Evolutionary conservation across 2,797 vertebrate genomes (phyloP).

Genomic region (Thaleichthys pacificus): DNA sequence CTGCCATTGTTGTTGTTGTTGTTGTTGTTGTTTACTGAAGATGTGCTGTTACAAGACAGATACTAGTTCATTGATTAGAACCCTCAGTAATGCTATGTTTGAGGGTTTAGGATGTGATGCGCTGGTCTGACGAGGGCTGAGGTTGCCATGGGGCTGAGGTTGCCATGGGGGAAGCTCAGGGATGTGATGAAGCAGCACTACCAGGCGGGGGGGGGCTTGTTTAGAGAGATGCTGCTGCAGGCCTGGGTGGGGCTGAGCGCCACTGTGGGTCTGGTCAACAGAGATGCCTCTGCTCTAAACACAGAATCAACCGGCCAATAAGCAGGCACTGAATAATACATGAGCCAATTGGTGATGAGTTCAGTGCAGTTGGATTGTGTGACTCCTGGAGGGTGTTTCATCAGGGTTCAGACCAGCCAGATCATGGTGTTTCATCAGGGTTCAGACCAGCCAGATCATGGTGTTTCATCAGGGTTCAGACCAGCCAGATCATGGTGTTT

Average conservation of each 20-base stretch:
- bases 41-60: no score
- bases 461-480: no score
- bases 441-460: conserved; percentile 29
- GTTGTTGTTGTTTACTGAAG: no score
- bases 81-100: no score
- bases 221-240: no score
- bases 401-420: conserved; percentile 9
- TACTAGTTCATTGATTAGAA: no score
- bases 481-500: no score
- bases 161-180: conserved; percentile 59
- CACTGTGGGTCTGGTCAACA: conserved; percentile 45
- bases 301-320: conserved; percentile 26
- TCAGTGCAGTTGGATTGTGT: conserved; percentile 64
- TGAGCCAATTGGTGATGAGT: conserved; percentile 40
- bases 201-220: no score
- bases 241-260: background rate
- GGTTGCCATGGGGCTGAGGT: no score
- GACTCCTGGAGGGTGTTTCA: conserved; percentile 23
- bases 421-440: conserved; percentile 34
- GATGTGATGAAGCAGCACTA: conserved; percentile 62
- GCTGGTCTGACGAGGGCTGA: background rate
- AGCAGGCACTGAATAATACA: conserved; percentile 3
- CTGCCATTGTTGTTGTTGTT: no score
- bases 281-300: conserved; percentile 18
- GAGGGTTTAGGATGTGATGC: background rate